Conservation (phyloP, 2,113 vertebrate genomes). For the Erythrocebus patas region DNA sequence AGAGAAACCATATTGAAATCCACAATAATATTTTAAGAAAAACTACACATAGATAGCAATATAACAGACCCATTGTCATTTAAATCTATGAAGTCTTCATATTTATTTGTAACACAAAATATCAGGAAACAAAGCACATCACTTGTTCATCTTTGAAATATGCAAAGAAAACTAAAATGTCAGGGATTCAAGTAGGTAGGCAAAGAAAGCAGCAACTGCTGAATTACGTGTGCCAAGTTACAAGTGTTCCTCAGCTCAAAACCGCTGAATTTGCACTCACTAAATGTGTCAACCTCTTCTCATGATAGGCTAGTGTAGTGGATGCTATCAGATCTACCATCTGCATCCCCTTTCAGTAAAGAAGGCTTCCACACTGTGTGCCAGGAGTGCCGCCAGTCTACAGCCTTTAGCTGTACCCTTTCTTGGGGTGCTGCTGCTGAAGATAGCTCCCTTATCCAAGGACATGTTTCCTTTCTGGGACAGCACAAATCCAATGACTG, state of each 20-base stretch:
- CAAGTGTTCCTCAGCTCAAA: conserved; percentile 69
- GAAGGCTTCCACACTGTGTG: not conserved
- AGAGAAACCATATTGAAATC: conserved; percentile 77
- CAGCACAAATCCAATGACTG: not conserved
- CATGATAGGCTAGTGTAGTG: fast-evolving
- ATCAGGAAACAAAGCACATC: conserved; percentile 78
- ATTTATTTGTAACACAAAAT: conserved; percentile 75
- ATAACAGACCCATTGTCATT: conserved; percentile 72
- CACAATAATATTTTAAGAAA: conserved; percentile 70
- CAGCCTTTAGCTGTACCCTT: not conserved
- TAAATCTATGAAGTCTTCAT: conserved; percentile 75
- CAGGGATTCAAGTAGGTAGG: conserved; percentile 64
- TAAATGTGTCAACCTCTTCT: not conserved
- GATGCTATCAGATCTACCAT: not conserved
- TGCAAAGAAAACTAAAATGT: conserved; percentile 80
- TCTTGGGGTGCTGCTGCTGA: not conserved
- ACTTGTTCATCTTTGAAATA: conserved; percentile 76
- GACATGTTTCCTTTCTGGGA: not conserved
- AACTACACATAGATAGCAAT: conserved; percentile 63
- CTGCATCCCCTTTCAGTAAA: not conserved
- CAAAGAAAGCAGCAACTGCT: conserved; percentile 75
- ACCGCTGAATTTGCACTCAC: conserved; percentile 62
- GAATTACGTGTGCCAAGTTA: conserved; percentile 62
- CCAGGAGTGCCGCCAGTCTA: not conserved
- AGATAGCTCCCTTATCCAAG: not conserved